These are phyloP conservation scores for Vipera latastei DNA, from an alignment of 2,797 vertebrate genomes.

Conservation along the genomic window DNA sequence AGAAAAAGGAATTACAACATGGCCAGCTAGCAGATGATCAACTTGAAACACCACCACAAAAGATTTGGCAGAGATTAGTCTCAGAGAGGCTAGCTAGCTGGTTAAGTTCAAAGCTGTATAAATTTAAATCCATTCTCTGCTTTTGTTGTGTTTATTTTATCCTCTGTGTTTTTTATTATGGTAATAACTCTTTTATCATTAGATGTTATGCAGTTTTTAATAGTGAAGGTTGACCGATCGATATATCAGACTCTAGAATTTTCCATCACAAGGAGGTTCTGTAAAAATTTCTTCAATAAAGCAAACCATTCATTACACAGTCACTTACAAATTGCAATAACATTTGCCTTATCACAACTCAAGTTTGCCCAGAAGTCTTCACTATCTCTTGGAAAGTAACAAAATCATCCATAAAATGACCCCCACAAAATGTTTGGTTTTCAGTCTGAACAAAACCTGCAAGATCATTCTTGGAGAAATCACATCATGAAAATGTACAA, in stretches of 20 bases:
- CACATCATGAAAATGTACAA: conserved; percentile 8
- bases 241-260: background rate
- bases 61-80: background rate
- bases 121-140: background rate
- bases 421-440: background rate
- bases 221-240: background rate
- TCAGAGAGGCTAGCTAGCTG: background rate
- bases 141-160: background rate
- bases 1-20: background rate
- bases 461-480: conserved; percentile 7
- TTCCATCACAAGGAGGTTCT: background rate
- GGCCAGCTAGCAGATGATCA: background rate
- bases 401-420: background rate
- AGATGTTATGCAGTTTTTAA: background rate
- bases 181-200: conserved; percentile 4
- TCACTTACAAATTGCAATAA: background rate
- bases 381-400: background rate
- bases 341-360: background rate
- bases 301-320: background rate
- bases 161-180: conserved; percentile 1
- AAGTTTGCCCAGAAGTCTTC: background rate
- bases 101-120: background rate
- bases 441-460: background rate
- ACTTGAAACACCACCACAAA: background rate
- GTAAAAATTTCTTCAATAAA: background rate